Percentiles rank a stretch among this genome's conserved stretches.
These are phyloP conservation scores for Netelia fuscicornis DNA, from an alignment of 2,888 invertebrate species.

Conservation along the genomic window DNA sequence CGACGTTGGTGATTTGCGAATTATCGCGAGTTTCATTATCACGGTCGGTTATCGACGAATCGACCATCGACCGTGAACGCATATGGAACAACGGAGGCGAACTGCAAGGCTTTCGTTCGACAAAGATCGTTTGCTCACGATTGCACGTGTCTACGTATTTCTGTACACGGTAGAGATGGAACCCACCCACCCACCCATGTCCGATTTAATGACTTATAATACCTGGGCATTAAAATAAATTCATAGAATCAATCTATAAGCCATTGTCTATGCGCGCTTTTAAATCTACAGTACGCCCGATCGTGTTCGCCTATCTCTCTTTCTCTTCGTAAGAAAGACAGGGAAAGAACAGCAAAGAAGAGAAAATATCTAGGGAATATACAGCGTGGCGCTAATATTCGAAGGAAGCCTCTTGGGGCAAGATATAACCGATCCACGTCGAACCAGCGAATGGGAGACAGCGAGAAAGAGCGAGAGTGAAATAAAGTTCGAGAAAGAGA, in stretches of 20 bases:
- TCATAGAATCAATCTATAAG: conserved; percentile 78
- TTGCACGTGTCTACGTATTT: conserved; percentile 46
- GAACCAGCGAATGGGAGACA: conserved; percentile 38
- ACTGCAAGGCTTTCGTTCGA: conserved; percentile 39
- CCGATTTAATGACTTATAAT: conserved; percentile 77
- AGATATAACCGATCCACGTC: conserved; percentile 16
- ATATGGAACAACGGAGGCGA: conserved; percentile 25
- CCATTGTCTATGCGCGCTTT: conserved; percentile 73
- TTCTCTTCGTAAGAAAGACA: conserved; percentile 16
- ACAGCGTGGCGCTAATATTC: conserved; percentile 38
- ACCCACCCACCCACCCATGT: conserved; percentile 67
- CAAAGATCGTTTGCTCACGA: conserved; percentile 51
- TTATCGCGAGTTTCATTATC: conserved; percentile 44
- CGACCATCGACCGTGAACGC: conserved; percentile 69
- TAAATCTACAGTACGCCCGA: conserved; percentile 63
- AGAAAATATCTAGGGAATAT: neutral
- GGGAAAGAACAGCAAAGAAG: conserved; percentile 30
- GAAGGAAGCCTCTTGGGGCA: conserved; percentile 29
- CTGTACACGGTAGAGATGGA: neutral
- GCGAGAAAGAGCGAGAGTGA: conserved; percentile 48
- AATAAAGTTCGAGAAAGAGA: conserved; percentile 52
- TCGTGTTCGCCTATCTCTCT: conserved; percentile 1
- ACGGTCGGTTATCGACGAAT: conserved; percentile 62
- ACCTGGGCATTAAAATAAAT: conserved; percentile 77
- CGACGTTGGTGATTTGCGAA: conserved; percentile 47